A percentile compares a stretch with the other conserved stretches of the same genome.
These are phyloP conservation scores for Etheostoma nigrum DNA, from an alignment of 2,797 vertebrate species.

Conservation along the genomic window DNA sequence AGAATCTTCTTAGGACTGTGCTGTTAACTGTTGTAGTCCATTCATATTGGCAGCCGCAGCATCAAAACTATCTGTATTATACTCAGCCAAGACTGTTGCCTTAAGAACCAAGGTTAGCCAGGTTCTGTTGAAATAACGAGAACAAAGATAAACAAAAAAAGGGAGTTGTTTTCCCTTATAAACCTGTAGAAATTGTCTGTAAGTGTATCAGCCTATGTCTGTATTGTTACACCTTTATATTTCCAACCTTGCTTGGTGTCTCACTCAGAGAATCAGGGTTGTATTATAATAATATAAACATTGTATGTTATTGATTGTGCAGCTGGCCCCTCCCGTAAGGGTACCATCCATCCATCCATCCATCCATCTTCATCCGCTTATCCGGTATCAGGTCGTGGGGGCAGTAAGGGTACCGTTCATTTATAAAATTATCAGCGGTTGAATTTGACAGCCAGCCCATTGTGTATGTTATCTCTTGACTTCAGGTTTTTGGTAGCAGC, in stretches of 20 bases:
- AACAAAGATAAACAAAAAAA: not conserved
- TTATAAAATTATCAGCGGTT: not conserved
- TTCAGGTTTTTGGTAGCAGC: slow-evolving; percentile 33
- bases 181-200: not conserved
- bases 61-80: not conserved
- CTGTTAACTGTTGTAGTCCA: slow-evolving; percentile 2
- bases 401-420: not conserved
- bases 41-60: slow-evolving; percentile 6
- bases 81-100: not conserved
- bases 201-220: not conserved
- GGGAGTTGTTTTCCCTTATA: not conserved
- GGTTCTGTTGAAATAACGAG: not conserved
- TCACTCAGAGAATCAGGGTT: not conserved
- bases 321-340: not conserved
- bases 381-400: too few species aligned
- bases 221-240: not conserved
- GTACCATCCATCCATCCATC: too few species aligned
- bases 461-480: slow-evolving; percentile 48
- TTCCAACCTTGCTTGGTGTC: not conserved
- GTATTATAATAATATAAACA: not conserved
- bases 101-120: not conserved
- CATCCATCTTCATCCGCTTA: too few species aligned
- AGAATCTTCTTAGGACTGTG: not conserved
- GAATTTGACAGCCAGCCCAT: slow-evolving; percentile 5
- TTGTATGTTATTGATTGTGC: not conserved